Evolutionary conservation across 1,140 invertebrate genomes (phyloP).

Genomic region (Formica selysi): DNA sequence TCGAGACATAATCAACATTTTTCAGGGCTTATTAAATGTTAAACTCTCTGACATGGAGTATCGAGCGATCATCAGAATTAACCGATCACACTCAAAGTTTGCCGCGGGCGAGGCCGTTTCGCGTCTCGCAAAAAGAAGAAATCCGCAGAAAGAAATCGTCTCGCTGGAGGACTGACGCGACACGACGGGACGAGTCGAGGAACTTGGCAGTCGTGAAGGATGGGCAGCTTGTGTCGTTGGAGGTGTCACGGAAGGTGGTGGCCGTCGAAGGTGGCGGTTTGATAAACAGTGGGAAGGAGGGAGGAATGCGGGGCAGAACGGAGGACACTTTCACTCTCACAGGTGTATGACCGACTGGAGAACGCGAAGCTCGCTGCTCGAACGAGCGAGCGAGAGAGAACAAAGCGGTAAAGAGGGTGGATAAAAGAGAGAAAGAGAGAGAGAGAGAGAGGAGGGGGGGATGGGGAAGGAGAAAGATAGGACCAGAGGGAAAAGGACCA

Average conservation of each 20-base stretch:
- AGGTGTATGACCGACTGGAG: slow-evolving; percentile 84
- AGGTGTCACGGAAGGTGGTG: slow-evolving; percentile 51
- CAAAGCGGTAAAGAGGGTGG: not conserved
- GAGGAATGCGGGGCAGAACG: slow-evolving; percentile 73
- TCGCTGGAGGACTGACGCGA: not conserved
- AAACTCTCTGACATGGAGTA: not conserved
- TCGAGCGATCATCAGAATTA: not conserved
- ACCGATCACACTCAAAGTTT: slow-evolving; percentile 27
- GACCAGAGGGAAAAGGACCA: not conserved
- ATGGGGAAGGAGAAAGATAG: not conserved
- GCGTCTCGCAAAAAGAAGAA: slow-evolving; percentile 29
- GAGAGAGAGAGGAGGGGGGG: not conserved
- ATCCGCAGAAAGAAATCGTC: slow-evolving; percentile 41
- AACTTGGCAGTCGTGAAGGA: slow-evolving; percentile 23
- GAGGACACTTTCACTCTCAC: slow-evolving; percentile 86
- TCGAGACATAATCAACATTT: not conserved
- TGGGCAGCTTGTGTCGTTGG: slow-evolving; percentile 21
- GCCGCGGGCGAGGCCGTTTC: slow-evolving; percentile 8
- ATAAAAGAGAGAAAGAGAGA: slow-evolving; percentile 1
- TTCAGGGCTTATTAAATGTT: not conserved
- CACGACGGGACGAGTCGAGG: not conserved
- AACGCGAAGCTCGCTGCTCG: slow-evolving; percentile 62
- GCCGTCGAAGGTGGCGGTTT: slow-evolving; percentile 65
- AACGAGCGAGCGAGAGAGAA: slow-evolving; percentile 65
- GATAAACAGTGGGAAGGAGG: slow-evolving; percentile 66